Evolutionary conservation across 1,140 invertebrate species (phyloP).

Genomic region (Caenorhabditis briggsae): DNA sequence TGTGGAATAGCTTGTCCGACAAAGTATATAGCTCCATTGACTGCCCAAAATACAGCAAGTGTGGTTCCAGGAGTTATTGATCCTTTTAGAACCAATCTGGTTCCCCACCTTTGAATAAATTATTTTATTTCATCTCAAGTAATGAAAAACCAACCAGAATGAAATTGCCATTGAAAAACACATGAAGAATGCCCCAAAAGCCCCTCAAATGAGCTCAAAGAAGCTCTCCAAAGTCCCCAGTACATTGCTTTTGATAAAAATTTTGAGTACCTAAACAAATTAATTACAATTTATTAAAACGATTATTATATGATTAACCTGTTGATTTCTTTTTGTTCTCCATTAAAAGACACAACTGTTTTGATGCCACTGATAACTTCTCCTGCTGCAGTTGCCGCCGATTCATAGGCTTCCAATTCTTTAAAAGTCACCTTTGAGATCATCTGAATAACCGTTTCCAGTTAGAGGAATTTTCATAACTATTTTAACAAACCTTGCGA

Average conservation of each 20-base stretch:
- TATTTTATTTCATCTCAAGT: neutral
- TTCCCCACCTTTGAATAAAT: conserved; percentile 52
- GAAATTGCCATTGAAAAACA: conserved; percentile 18
- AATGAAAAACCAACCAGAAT: neutral
- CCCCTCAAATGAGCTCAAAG: neutral
- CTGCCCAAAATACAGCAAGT: conserved; percentile 47
- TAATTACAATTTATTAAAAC: neutral
- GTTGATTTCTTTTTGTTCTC: conserved; percentile 43
- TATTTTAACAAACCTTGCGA: neutral
- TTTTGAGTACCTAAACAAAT: conserved; percentile 5
- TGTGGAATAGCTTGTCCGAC: neutral
- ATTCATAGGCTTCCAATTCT: neutral
- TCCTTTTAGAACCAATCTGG: neutral
- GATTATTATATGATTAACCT: neutral
- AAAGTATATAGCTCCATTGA: neutral
- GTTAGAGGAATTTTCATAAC: neutral
- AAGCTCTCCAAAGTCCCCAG: conserved; percentile 2
- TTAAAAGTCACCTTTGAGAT: neutral
- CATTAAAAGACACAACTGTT: conserved; percentile 48
- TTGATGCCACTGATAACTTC: conserved; percentile 52
- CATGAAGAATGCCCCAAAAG: conserved; percentile 32
- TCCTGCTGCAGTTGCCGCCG: conserved; percentile 8
- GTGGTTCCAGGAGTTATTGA: conserved; percentile 36
- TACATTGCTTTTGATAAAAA: neutral
- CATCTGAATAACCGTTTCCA: neutral